These are phyloP conservation scores for Athalia cordata DNA, from an alignment of 2,888 invertebrate species.

Conservation along the genomic window DNA sequence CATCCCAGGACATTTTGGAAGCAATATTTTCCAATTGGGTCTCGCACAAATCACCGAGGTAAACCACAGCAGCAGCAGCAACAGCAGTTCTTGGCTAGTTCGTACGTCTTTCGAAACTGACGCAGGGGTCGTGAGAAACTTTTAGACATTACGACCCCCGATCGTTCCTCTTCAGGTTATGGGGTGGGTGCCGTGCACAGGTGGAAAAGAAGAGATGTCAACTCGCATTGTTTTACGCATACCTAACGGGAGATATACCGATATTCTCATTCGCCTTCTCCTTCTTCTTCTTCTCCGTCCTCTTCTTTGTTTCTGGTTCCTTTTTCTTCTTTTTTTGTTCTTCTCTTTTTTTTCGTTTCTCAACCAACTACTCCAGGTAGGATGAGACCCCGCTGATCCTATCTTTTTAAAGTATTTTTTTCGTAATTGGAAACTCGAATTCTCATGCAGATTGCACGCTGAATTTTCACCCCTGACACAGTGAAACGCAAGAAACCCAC, in stretches of 20 bases:
- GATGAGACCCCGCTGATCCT: background rate
- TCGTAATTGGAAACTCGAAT: constrained; percentile 52
- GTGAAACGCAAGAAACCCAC: too few relatives aligned
- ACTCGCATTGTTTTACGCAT: constrained; percentile 69
- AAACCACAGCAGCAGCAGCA: constrained; percentile 38
- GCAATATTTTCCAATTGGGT: constrained; percentile 58
- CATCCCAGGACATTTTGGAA: constrained; percentile 48
- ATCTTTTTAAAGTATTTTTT: constrained; percentile 12
- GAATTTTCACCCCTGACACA: too few relatives aligned
- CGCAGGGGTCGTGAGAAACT: constrained; percentile 63
- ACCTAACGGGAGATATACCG: constrained; percentile 63
- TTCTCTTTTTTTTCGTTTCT: background rate
- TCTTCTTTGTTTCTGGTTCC: background rate
- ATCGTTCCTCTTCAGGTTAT: constrained; percentile 29
- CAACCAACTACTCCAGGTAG: constrained; percentile 24
- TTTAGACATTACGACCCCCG: constrained; percentile 18
- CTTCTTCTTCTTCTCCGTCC: background rate
- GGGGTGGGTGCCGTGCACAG: constrained; percentile 46
- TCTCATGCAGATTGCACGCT: too few relatives aligned
- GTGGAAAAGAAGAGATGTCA: constrained; percentile 63
- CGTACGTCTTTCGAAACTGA: constrained; percentile 40
- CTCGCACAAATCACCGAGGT: constrained; percentile 64
- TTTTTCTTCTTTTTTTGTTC: background rate
- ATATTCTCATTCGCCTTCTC: constrained; percentile 2
- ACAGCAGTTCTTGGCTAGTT: background rate